Evolutionary conservation across 2,113 vertebrate species (phyloP).

Genomic region (Suricata suricatta): DNA sequence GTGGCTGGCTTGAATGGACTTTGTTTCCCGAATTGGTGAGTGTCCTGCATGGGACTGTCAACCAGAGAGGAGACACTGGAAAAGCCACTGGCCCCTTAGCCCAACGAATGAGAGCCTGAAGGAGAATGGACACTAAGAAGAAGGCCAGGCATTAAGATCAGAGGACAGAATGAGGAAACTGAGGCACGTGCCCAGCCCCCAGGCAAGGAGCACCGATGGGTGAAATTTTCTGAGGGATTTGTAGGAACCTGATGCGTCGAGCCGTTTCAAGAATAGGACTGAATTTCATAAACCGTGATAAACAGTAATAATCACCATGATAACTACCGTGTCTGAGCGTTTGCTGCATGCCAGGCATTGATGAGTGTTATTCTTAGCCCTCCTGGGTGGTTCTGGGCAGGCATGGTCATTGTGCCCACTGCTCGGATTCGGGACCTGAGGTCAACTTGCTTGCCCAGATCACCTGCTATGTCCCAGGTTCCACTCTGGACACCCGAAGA

Average conservation of each 20-base stretch:
- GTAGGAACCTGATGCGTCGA: neutral
- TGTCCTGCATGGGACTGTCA: neutral
- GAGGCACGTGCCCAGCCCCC: neutral
- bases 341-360: neutral
- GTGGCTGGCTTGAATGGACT: rapidly evolving
- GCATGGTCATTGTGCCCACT: neutral
- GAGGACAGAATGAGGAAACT: neutral
- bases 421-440: neutral
- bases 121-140: neutral
- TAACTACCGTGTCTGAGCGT: neutral
- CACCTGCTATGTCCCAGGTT: neutral
- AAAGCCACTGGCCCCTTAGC: neutral
- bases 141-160: neutral
- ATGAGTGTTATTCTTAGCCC: neutral
- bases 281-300: neutral
- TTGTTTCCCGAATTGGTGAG: neutral
- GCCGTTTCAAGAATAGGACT: neutral
- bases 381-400: neutral
- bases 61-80: neutral
- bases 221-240: neutral
- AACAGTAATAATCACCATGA: neutral
- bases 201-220: neutral
- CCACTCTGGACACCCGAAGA: neutral
- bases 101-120: neutral
- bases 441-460: neutral